Evolutionary conservation across 2,113 vertebrate genomes (phyloP).

Genomic region (Aegypius monachus): DNA sequence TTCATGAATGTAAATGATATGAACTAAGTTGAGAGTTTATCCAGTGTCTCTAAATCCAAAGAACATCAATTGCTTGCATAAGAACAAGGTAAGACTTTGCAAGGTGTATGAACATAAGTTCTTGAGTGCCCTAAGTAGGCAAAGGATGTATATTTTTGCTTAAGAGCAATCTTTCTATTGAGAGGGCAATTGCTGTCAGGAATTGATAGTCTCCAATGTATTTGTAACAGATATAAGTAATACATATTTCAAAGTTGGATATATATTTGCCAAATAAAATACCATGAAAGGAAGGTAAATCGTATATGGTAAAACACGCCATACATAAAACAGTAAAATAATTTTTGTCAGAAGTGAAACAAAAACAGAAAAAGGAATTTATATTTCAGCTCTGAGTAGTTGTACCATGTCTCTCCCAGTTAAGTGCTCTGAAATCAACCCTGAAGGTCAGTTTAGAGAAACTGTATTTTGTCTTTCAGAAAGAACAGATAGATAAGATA

Average conservation of each 20-base stretch:
- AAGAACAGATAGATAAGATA: not conserved
- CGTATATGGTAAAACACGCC: not conserved
- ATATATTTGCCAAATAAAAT: not conserved
- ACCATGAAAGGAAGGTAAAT: not conserved
- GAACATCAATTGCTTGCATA: not conserved
- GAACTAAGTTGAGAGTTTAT: not conserved
- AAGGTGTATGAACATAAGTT: not conserved
- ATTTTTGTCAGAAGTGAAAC: not conserved
- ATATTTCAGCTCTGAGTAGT: not conserved
- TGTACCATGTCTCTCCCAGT: not conserved
- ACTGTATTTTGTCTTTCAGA: not conserved
- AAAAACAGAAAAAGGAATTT: not conserved
- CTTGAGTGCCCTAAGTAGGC: not conserved
- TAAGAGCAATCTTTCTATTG: not conserved
- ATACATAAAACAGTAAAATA: not conserved
- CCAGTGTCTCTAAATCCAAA: not conserved
- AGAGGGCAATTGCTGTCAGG: accelerated
- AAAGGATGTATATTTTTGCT: not conserved
- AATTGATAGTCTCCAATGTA: not conserved
- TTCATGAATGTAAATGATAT: not conserved
- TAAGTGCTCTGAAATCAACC: not conserved
- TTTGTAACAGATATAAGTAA: not conserved
- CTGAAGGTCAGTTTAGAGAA: not conserved
- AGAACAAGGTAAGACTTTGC: not conserved
- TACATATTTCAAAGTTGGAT: not conserved